Conservation (phyloP, 2,888 invertebrate species). For the Hydropsyche betteni region DNA sequence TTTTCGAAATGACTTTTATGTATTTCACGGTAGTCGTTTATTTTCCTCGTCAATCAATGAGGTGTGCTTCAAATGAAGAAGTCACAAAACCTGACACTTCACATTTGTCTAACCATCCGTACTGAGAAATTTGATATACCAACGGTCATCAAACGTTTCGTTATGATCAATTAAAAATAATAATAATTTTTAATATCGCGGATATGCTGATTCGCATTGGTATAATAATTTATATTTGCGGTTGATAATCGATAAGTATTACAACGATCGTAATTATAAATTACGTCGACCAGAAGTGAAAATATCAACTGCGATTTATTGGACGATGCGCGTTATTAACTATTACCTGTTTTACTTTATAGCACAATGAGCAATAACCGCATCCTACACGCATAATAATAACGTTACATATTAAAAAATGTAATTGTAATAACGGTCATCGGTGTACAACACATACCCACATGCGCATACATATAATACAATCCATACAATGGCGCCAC, state of each 20-base stretch:
- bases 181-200: neutral
- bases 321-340: constrained; percentile 6
- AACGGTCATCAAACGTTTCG: constrained; percentile 2
- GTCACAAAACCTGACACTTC: constrained; percentile 22
- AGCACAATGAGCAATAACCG: constrained; percentile 32
- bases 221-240: neutral
- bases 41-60: neutral
- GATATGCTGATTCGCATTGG: neutral
- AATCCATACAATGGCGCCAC: constrained; percentile 2
- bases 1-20: neutral
- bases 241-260: constrained; percentile 5
- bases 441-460: neutral
- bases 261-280: constrained; percentile 27
- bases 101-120: constrained; percentile 3
- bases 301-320: constrained; percentile 31
- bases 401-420: constrained; percentile 26
- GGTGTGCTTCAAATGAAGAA: constrained; percentile 19
- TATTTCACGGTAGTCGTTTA: neutral
- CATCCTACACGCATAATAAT: constrained; percentile 31
- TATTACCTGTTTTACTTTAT: constrained; percentile 23
- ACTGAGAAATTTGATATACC: neutral
- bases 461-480: neutral
- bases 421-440: constrained; percentile 30
- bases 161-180: neutral
- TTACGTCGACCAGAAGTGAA: constrained; percentile 33